These are phyloP conservation scores for Liparis tanakae DNA, from an alignment of 2,797 vertebrate species.

Conservation along the genomic window DNA sequence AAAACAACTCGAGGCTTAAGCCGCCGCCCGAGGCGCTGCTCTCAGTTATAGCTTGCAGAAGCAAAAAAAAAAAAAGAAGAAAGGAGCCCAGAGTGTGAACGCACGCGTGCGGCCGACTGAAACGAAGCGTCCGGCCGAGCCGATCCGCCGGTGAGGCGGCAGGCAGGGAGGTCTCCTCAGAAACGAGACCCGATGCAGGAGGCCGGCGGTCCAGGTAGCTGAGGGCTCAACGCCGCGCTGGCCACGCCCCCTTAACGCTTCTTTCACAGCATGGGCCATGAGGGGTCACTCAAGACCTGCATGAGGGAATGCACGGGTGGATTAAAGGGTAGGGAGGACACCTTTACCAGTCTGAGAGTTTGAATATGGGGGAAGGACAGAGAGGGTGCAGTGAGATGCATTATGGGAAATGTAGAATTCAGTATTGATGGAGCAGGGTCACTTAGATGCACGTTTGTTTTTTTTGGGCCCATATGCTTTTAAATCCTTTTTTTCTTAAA, in stretches of 20 bases:
- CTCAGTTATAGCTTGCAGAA: slow-evolving; percentile 17
- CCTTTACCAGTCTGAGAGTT: too few species aligned
- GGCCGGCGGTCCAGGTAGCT: slow-evolving; percentile 12
- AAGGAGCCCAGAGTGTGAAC: not conserved
- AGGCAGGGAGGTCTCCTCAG: slow-evolving; percentile 37
- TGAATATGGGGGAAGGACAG: not conserved
- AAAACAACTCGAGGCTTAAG: slow-evolving; percentile 20
- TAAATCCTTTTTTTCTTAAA: not conserved
- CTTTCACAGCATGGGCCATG: slow-evolving; percentile 12
- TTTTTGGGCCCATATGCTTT: not conserved
- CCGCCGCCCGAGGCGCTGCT: slow-evolving; percentile 17
- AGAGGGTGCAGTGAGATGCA: not conserved
- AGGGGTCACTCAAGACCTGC: slow-evolving; percentile 3
- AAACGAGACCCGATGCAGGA: slow-evolving; percentile 47
- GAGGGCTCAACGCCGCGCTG: not conserved
- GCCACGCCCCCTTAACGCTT: not conserved
- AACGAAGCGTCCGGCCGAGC: slow-evolving; percentile 14
- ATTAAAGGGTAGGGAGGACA: not conserved
- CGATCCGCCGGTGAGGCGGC: slow-evolving; percentile 15
- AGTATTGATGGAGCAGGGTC: not conserved
- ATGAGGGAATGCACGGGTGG: not conserved
- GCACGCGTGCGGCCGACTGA: not conserved
- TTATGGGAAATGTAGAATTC: slow-evolving; percentile 7
- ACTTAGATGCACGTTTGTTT: not conserved
- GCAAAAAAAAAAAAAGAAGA: not conserved